Evolutionary conservation across 37 sponge, comb jelly and placozoan species (phyloP).

Genomic region (Aphrocallistes beatrix): DNA sequence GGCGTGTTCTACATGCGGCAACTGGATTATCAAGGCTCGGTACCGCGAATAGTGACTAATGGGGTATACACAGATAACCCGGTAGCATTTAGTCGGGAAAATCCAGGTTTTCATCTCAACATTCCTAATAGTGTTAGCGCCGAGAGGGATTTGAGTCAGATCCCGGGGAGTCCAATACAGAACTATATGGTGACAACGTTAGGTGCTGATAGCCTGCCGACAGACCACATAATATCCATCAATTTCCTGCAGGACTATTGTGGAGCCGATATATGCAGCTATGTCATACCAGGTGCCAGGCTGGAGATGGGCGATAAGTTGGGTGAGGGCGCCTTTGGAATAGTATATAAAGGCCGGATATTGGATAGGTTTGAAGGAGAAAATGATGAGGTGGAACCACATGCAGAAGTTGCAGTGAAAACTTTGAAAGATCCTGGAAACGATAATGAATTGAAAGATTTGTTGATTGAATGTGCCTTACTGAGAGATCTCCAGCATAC

Average conservation of each 20-base stretch:
- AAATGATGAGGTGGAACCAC: not conserved
- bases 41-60: too few relatives aligned
- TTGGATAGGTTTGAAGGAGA: not conserved
- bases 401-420: not conserved
- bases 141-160: too few relatives aligned
- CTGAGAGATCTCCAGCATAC: not conserved
- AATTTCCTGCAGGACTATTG: not conserved
- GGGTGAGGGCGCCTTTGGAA: not conserved
- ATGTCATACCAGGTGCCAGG: not conserved
- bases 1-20: too few relatives aligned
- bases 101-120: too few relatives aligned
- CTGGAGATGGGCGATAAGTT: not conserved
- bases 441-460: not conserved
- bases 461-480: not conserved
- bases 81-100: too few relatives aligned
- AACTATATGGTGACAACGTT: not conserved
- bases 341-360: not conserved
- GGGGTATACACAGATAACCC: too few relatives aligned
- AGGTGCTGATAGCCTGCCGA: not conserved
- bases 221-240: not conserved
- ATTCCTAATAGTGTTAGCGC: too few relatives aligned
- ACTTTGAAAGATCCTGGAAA: not conserved
- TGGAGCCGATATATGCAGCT: not conserved
- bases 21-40: too few relatives aligned
- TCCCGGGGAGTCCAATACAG: not conserved